These are phyloP conservation scores for Synergus umbraculus DNA, from an alignment of 2,888 invertebrate species.

Conservation along the genomic window DNA sequence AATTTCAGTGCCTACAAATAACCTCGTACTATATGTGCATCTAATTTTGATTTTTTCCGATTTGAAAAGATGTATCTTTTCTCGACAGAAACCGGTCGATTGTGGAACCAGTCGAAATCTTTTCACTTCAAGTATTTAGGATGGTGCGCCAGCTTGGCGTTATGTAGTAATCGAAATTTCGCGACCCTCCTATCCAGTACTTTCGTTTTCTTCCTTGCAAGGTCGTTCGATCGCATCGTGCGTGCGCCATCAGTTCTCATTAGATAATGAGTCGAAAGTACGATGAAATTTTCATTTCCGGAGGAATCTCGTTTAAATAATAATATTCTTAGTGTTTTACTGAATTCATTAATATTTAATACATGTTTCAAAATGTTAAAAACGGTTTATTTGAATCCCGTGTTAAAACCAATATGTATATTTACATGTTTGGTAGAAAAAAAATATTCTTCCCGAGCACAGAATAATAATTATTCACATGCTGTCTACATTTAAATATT, in stretches of 20 bases:
- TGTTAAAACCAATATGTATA: too few relatives aligned
- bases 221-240: constrained; percentile 49
- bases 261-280: constrained; percentile 19
- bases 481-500: too few relatives aligned
- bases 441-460: too few relatives aligned
- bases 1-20: neutral
- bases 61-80: neutral
- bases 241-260: neutral
- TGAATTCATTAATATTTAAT: neutral
- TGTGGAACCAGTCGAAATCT: constrained; percentile 47
- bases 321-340: neutral
- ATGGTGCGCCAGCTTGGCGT: constrained; percentile 49
- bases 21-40: neutral
- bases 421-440: too few relatives aligned
- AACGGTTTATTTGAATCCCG: too few relatives aligned
- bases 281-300: constrained; percentile 16
- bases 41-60: neutral
- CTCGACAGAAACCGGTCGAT: constrained; percentile 40
- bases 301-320: constrained; percentile 7
- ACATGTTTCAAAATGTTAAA: too few relatives aligned
- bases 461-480: too few relatives aligned
- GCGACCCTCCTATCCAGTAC: constrained; percentile 52
- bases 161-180: constrained; percentile 59
- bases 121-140: constrained; percentile 60
- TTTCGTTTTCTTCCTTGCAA: constrained; percentile 60